A percentile compares a stretch with the other conserved stretches of the same genome.
Conservation (phyloP, 2,888 invertebrate species). For the Zootermopsis nevadensis region DNA sequence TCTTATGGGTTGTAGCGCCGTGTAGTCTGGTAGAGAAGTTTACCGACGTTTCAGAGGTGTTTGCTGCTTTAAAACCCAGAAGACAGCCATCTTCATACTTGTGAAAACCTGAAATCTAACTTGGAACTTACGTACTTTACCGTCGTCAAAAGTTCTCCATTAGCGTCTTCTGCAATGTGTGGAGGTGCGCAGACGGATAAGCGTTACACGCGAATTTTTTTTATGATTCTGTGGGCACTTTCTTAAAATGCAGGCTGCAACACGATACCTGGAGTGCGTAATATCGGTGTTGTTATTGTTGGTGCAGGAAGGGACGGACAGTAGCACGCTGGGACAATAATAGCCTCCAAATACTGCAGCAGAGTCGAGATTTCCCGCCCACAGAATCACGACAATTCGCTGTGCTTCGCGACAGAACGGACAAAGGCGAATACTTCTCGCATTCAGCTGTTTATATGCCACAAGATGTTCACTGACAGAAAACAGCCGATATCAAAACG, state of each 20-base stretch:
- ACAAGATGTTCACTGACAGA: too few species aligned
- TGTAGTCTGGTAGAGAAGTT: too few species aligned
- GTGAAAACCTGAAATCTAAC: too few species aligned
- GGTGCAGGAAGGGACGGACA: neutral
- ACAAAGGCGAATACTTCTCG: too few species aligned
- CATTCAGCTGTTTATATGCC: too few species aligned
- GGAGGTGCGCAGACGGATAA: neutral
- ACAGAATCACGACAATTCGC: neutral
- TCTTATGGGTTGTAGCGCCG: too few species aligned
- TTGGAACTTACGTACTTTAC: too few species aligned
- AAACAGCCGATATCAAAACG: too few species aligned
- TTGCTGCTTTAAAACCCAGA: too few species aligned
- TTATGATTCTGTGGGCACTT: neutral
- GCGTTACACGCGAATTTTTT: neutral
- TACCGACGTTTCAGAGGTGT: too few species aligned
- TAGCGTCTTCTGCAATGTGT: neutral
- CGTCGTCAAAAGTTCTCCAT: too few species aligned
- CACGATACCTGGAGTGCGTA: neutral
- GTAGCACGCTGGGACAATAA: neutral
- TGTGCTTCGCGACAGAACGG: neutral
- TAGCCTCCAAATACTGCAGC: neutral
- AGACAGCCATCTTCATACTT: too few species aligned
- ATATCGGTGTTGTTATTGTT: conserved; percentile 2
- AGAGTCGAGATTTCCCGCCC: neutral
- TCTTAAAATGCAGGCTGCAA: neutral